These are phyloP conservation scores for Saturnia japonica DNA, from an alignment of 2,888 invertebrate genomes.

Conservation along the genomic window DNA sequence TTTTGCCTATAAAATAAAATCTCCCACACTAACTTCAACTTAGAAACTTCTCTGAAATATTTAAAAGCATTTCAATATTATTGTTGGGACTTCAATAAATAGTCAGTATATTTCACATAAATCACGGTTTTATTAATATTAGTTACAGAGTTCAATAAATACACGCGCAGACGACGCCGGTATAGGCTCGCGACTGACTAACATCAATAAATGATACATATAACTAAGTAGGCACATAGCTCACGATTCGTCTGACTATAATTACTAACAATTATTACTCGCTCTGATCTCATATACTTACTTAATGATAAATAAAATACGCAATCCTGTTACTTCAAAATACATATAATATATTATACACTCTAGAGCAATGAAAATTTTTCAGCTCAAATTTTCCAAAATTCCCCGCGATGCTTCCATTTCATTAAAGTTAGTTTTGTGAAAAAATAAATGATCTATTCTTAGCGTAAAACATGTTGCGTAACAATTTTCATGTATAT, in stretches of 20 bases:
- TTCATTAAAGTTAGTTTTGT: slow-evolving; percentile 41
- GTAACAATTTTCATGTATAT: not conserved
- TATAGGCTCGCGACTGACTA: no score
- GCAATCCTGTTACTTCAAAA: not conserved
- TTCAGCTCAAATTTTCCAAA: not conserved
- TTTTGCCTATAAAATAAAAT: not conserved
- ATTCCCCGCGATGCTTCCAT: not conserved
- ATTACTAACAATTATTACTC: no score
- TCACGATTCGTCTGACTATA: no score
- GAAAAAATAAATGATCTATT: not conserved
- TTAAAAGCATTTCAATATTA: slow-evolving; percentile 6
- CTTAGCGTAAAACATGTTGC: not conserved
- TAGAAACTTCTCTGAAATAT: not conserved
- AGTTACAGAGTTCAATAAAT: no score
- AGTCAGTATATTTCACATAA: no score
- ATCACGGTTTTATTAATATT: no score
- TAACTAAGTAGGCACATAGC: no score
- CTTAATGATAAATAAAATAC: not conserved
- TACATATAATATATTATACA: not conserved
- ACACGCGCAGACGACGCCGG: no score
- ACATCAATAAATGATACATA: no score
- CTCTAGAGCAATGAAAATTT: slow-evolving; percentile 1
- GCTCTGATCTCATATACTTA: not conserved
- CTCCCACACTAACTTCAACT: not conserved
- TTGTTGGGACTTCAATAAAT: no score